These are phyloP conservation scores for Lepus oiostolus DNA, from an alignment of 2,797 vertebrate genomes.

Conservation along the genomic window DNA sequence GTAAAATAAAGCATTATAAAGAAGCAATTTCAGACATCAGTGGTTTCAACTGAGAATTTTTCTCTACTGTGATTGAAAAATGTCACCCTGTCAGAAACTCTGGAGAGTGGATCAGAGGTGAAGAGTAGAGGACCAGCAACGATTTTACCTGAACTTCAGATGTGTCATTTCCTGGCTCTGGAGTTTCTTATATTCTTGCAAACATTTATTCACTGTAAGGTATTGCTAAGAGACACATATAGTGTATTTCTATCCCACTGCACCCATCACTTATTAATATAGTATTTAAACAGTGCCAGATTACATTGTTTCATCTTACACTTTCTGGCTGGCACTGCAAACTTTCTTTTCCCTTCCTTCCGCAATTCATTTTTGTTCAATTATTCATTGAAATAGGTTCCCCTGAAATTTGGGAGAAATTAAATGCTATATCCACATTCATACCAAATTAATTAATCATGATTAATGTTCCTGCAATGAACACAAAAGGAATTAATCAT, in stretches of 20 bases:
- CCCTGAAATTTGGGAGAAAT: constrained; percentile 85
- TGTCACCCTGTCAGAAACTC: constrained; percentile 59
- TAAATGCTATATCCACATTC: constrained; percentile 84
- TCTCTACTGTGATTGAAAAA: constrained; percentile 62
- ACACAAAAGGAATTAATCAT: constrained; percentile 86
- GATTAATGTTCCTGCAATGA: constrained; percentile 84
- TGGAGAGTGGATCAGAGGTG: constrained; percentile 30
- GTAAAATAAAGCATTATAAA: constrained; percentile 42
- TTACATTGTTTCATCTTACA: constrained; percentile 60
- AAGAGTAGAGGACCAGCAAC: not conserved
- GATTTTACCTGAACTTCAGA: not conserved
- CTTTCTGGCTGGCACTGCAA: constrained; percentile 64
- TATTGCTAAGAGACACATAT: constrained; percentile 22
- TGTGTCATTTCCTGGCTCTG: not conserved
- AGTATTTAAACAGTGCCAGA: constrained; percentile 50
- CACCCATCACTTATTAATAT: constrained; percentile 60
- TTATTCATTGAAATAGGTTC: constrained; percentile 82
- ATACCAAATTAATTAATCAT: constrained; percentile 85
- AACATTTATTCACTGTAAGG: not conserved
- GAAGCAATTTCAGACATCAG: constrained; percentile 64
- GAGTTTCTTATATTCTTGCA: constrained; percentile 17
- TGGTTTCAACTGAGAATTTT: constrained; percentile 60
- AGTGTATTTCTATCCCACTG: not conserved
- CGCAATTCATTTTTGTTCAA: constrained; percentile 76
- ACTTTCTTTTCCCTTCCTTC: constrained; percentile 73